These are phyloP conservation scores for Crotalus viridis DNA, from an alignment of 2,113 vertebrate genomes.

Conservation along the genomic window DNA sequence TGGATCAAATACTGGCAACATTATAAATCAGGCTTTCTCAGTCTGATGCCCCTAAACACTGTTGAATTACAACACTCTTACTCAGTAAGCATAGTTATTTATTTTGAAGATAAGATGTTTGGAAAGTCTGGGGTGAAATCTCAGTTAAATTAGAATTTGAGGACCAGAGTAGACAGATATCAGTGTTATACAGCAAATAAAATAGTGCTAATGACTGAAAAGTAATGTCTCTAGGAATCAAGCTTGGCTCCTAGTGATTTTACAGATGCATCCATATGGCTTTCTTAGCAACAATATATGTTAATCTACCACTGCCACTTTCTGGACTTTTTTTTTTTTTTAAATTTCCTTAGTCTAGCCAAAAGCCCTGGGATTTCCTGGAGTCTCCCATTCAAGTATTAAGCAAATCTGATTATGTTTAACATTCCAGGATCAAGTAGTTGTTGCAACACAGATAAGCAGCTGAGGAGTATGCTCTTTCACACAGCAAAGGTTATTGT, in stretches of 20 bases:
- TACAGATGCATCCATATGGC: neutral
- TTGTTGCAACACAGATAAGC: neutral
- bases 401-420: neutral
- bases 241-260: neutral
- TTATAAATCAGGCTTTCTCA: neutral
- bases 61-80: neutral
- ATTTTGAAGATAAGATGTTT: neutral
- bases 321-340: neutral
- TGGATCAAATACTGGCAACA: neutral
- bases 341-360: neutral
- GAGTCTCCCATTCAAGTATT: neutral
- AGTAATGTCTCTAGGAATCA: neutral
- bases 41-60: neutral
- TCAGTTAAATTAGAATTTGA: neutral
- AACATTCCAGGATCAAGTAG: neutral
- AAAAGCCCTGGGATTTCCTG: neutral
- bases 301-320: neutral
- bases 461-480: neutral
- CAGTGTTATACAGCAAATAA: neutral
- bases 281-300: neutral
- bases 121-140: neutral
- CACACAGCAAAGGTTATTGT: neutral
- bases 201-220: neutral
- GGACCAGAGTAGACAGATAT: neutral
- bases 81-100: neutral